These are phyloP conservation scores for Stercorarius parasiticus DNA, from an alignment of 2,113 vertebrate species.

Conservation along the genomic window DNA sequence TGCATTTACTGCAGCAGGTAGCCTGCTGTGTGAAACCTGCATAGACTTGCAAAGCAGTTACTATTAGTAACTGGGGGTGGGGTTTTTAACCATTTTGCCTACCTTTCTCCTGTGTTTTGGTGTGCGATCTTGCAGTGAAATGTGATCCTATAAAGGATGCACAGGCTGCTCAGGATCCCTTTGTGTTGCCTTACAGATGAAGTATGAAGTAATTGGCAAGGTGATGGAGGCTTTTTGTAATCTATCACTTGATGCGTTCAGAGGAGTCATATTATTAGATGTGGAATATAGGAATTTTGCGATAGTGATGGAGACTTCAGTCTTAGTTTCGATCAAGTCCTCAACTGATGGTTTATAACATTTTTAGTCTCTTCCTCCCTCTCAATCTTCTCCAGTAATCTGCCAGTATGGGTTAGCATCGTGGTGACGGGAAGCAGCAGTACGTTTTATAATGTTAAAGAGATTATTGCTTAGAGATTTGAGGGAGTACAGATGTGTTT, in stretches of 20 bases:
- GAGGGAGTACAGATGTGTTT: background rate
- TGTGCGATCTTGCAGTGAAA: background rate
- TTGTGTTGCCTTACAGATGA: constrained; percentile 1
- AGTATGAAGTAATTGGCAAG: background rate
- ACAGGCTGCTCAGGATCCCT: background rate
- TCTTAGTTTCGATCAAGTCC: background rate
- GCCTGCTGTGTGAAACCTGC: background rate
- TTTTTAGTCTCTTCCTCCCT: background rate
- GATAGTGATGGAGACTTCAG: background rate
- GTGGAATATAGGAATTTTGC: background rate
- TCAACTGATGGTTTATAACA: background rate
- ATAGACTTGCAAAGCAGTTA: background rate
- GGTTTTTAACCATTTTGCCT: background rate
- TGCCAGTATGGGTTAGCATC: background rate
- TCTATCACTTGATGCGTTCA: background rate
- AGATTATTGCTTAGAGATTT: constrained; percentile 33
- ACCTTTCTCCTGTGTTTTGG: background rate
- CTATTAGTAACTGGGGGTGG: background rate
- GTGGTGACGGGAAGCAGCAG: background rate
- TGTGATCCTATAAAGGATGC: background rate
- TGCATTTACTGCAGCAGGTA: constrained; percentile 19
- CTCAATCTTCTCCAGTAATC: background rate
- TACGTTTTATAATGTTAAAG: constrained; percentile 11
- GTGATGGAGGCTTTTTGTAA: background rate
- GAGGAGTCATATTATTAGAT: background rate